Evolutionary conservation across 2,113 vertebrate species (phyloP).

Genomic region (Prietella phreatophila): DNA sequence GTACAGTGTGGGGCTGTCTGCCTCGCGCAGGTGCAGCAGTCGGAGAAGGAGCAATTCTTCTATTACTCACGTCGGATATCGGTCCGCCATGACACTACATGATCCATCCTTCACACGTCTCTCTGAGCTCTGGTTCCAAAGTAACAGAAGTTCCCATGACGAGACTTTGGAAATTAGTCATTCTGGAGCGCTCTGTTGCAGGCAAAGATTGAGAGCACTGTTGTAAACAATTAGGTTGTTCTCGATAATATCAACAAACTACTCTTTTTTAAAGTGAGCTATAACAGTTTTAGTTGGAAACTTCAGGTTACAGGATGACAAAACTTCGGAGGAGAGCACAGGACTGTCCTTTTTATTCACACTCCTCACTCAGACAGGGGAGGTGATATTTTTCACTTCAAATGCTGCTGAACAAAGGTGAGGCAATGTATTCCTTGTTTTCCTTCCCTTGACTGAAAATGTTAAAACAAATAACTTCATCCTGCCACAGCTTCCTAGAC

Average conservation of each 20-base stretch:
- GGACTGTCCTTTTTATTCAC: conserved; percentile 22
- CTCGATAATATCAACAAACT: background rate
- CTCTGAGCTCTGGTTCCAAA: background rate
- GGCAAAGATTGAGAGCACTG: background rate
- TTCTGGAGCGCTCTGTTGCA: too few relatives aligned
- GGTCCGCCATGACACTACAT: too few relatives aligned
- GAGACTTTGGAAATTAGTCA: background rate
- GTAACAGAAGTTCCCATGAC: background rate
- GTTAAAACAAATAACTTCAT: conserved; percentile 55
- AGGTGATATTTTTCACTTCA: conserved; percentile 33
- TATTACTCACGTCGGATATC: too few relatives aligned
- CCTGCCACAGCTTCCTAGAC: conserved; percentile 43
- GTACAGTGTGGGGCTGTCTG: too few relatives aligned
- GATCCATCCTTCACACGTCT: background rate
- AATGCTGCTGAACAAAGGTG: conserved; percentile 36
- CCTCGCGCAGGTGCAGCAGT: too few relatives aligned
- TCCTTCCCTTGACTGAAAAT: conserved; percentile 36
- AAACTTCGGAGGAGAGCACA: background rate
- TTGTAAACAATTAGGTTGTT: background rate
- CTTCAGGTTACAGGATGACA: background rate
- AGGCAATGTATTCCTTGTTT: conserved; percentile 31
- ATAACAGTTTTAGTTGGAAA: background rate
- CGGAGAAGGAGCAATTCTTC: too few relatives aligned
- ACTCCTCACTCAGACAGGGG: conserved; percentile 33
- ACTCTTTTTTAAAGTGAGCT: background rate